phyloP scores from a whole-genome alignment of 2,888 invertebrate genomes.

The Gryllus longicercus region DNA sequence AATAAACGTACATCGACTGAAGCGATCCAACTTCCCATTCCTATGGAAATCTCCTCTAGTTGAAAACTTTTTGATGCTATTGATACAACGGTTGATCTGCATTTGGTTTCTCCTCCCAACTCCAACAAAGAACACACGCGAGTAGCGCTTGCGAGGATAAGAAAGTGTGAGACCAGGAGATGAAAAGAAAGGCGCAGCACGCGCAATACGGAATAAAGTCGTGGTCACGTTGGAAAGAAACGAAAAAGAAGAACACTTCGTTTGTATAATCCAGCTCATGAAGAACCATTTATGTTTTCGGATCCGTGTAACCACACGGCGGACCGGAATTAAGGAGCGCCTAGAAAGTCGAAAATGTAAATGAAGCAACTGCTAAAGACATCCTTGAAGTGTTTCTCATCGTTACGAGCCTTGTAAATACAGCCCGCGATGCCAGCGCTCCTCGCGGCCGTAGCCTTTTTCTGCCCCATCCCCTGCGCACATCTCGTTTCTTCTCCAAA shows the following conservation, averaged over 20 bases:
- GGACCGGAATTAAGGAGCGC: not conserved
- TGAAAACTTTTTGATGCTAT: too few species aligned
- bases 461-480: not conserved
- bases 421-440: not conserved
- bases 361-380: conserved; percentile 17
- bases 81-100: too few species aligned
- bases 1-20: too few species aligned
- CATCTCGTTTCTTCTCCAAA: not conserved
- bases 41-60: too few species aligned
- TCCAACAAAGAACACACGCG: too few species aligned
- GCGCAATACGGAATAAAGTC: not conserved
- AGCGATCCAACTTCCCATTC: too few species aligned
- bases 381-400: conserved; percentile 17
- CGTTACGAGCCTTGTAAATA: not conserved
- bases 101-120: too few species aligned
- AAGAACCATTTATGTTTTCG: not conserved
- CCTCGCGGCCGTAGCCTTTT: not conserved
- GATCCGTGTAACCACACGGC: conserved; percentile 4
- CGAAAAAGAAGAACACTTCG: not conserved
- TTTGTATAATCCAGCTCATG: conserved; percentile 17
- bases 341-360: conserved; percentile 17
- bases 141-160: too few species aligned
- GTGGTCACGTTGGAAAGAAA: not conserved
- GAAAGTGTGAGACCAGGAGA: too few species aligned
- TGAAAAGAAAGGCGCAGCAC: not conserved